phyloP scores from a whole-genome alignment of 2,113 vertebrate genomes.

The Pterocles gutturalis region DNA sequence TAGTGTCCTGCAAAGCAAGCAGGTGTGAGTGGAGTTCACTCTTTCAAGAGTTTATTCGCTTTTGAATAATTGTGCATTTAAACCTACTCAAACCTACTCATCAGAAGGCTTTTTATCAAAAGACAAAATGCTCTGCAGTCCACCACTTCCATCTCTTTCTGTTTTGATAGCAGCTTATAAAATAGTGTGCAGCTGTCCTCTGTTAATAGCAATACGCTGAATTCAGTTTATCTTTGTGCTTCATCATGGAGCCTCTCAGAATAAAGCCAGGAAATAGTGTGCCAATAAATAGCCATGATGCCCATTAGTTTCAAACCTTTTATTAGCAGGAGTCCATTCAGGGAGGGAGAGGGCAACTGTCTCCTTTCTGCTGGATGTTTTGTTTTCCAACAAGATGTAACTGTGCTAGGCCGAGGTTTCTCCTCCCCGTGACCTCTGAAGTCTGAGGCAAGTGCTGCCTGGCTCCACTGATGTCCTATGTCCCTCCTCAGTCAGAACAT shows the following conservation, averaged over 20 bases:
- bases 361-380: background rate
- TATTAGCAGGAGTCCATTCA: background rate
- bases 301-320: background rate
- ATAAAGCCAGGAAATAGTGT: background rate
- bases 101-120: background rate
- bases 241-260: background rate
- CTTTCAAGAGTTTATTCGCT: background rate
- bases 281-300: background rate
- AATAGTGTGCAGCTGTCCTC: background rate
- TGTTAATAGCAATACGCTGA: background rate
- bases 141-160: background rate
- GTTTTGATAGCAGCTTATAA: background rate
- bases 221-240: background rate
- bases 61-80: background rate
- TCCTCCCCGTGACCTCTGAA: background rate
- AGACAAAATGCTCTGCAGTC: background rate
- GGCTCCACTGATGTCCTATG: rapidly evolving
- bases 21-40: background rate
- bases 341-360: background rate
- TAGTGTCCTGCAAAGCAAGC: background rate
- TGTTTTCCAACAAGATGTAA: background rate
- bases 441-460: background rate
- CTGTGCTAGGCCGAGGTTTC: background rate
- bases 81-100: background rate
- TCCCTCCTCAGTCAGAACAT: background rate